phyloP scores from a whole-genome alignment of 2,797 vertebrate genomes.

The Cephalopachus bancanus region DNA sequence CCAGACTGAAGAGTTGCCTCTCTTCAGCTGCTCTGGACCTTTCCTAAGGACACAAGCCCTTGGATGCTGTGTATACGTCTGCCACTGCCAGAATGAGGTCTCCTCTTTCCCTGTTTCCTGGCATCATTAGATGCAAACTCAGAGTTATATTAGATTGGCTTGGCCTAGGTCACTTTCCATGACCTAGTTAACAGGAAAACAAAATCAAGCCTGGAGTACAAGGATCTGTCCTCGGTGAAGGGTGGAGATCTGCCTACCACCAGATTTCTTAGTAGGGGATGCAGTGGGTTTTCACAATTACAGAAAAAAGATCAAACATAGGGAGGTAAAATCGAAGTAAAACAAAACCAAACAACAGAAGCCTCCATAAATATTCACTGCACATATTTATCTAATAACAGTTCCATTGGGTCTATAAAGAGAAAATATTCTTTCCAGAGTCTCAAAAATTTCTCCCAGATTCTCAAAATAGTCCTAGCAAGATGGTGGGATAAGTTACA shows the following conservation, averaged over 20 bases:
- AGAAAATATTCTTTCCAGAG: neutral
- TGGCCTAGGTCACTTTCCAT: neutral
- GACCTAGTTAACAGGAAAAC: neutral
- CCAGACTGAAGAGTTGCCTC: neutral
- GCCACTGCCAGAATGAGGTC: too few relatives aligned
- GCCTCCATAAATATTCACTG: neutral
- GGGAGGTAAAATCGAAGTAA: neutral
- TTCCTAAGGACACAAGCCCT: accelerated
- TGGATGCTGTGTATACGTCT: neutral
- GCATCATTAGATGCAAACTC: neutral
- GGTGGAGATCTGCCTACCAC: neutral
- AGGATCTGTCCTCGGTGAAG: neutral
- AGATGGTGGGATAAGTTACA: neutral
- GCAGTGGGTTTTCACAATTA: neutral
- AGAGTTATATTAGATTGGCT: neutral
- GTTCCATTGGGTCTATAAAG: neutral
- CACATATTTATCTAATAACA: neutral
- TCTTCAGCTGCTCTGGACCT: neutral
- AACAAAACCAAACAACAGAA: neutral
- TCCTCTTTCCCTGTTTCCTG: neutral
- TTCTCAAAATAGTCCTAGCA: neutral
- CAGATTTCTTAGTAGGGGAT: neutral
- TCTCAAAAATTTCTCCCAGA: neutral
- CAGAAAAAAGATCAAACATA: neutral
- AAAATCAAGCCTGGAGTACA: neutral